Evolutionary conservation across 1,140 invertebrate genomes (phyloP).

Genomic region (Penaeus chinensis): DNA sequence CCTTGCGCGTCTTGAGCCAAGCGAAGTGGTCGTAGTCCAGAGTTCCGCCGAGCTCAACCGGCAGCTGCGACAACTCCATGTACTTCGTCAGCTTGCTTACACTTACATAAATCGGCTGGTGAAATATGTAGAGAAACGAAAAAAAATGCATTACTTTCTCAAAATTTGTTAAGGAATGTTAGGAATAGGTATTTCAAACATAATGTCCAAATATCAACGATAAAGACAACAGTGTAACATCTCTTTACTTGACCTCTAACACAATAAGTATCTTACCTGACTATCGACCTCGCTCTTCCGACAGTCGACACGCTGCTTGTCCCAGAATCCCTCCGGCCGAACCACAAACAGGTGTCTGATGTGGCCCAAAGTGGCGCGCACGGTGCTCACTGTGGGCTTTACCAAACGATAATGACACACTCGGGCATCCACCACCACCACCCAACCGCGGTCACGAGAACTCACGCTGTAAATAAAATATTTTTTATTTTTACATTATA

Average conservation of each 20-base stretch:
- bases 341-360: constrained; percentile 70
- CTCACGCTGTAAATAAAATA: constrained; percentile 69
- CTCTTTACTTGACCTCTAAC: too few relatives aligned
- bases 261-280: constrained; percentile 71
- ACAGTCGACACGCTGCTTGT: constrained; percentile 78
- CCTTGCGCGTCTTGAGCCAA: constrained; percentile 87
- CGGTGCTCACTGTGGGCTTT: constrained; percentile 71
- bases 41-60: constrained; percentile 83
- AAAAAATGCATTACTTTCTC: constrained; percentile 6
- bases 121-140: neutral
- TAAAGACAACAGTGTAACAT: too few relatives aligned
- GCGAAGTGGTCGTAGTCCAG: constrained; percentile 82
- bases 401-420: constrained; percentile 75
- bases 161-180: neutral
- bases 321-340: constrained; percentile 80
- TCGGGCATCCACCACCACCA: constrained; percentile 76
- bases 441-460: constrained; percentile 73
- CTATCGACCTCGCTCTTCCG: constrained; percentile 75
- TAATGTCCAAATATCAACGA: too few relatives aligned
- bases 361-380: constrained; percentile 70
- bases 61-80: constrained; percentile 79
- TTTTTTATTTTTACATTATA: too few relatives aligned
- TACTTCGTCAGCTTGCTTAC: constrained; percentile 77
- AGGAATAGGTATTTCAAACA: neutral
- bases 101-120: constrained; percentile 71